Conservation (phyloP, 2,113 vertebrate genomes). For the Oncorhynchus nerka region DNA sequence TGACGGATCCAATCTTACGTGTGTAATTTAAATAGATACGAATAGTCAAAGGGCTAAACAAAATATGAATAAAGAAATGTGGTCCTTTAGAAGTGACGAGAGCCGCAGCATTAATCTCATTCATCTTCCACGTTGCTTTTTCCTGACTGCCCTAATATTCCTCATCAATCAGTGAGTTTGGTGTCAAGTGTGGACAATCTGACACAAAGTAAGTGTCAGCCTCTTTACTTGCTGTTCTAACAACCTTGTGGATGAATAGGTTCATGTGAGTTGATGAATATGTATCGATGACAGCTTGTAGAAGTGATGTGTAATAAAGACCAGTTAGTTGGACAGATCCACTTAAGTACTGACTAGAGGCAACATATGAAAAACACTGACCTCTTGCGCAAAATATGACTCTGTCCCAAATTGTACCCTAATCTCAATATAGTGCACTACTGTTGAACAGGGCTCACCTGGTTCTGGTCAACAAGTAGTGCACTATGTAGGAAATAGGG, state of each 20-base stretch:
- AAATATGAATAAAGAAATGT: conserved; percentile 78
- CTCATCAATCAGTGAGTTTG: conserved; percentile 75
- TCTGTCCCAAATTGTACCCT: too few relatives aligned
- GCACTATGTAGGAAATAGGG: too few relatives aligned
- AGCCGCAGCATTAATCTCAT: conserved; percentile 64
- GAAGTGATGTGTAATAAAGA: too few relatives aligned
- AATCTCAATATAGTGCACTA: too few relatives aligned
- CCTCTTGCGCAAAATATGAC: too few relatives aligned
- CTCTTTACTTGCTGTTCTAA: conserved; percentile 59
- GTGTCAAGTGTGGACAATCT: conserved; percentile 73
- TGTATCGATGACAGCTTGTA: conserved; percentile 63
- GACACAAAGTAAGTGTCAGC: conserved; percentile 64
- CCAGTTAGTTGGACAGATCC: too few relatives aligned
- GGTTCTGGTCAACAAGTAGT: too few relatives aligned
- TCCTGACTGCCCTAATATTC: conserved; percentile 69
- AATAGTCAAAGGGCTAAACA: conserved; percentile 63
- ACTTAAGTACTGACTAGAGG: too few relatives aligned
- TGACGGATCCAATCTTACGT: conserved; percentile 75
- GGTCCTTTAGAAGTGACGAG: conserved; percentile 68
- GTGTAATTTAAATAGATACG: conserved; percentile 69
- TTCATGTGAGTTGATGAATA: conserved; percentile 81
- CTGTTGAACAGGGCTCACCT: too few relatives aligned
- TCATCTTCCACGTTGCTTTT: conserved; percentile 72
- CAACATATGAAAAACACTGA: too few relatives aligned
- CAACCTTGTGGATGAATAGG: conserved; percentile 71